Percentiles rank a stretch among this genome's conserved stretches.
phyloP scores from a whole-genome alignment of 2,113 vertebrate genomes.

The Nesogale talazaci region DNA sequence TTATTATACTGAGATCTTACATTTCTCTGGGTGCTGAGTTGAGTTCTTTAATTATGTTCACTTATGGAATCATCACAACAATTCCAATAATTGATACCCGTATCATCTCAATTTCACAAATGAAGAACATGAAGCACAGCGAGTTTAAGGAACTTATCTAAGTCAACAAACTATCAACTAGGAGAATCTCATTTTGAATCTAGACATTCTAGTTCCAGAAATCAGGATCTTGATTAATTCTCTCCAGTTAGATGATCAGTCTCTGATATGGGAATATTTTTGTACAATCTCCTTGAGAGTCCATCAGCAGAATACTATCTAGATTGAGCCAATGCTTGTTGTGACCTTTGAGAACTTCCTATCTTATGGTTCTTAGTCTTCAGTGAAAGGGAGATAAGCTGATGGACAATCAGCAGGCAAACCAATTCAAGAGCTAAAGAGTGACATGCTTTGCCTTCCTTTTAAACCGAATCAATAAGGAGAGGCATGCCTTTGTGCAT shows the following conservation, averaged over 20 bases:
- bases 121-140: not conserved
- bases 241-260: not conserved
- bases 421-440: slow-evolving; percentile 28
- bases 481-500: not conserved
- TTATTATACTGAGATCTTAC: not conserved
- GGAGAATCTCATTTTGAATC: slow-evolving; percentile 32
- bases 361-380: slow-evolving; percentile 23
- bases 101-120: not conserved
- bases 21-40: not conserved
- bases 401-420: not conserved
- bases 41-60: not conserved
- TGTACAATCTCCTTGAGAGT: not conserved
- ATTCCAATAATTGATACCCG: not conserved
- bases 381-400: slow-evolving; percentile 16
- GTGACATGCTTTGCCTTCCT: not conserved
- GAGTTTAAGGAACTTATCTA: not conserved
- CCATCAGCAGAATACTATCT: not conserved
- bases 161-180: not conserved
- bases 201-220: not conserved
- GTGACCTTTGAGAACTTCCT: not conserved
- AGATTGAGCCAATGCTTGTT: slow-evolving; percentile 15
- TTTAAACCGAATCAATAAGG: slow-evolving; percentile 8
- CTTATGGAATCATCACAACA: not conserved
- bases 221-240: not conserved
- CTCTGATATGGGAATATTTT: not conserved